Evolutionary conservation across 2,888 invertebrate species (phyloP).

Genomic region (Drosophila mercatorum): DNA sequence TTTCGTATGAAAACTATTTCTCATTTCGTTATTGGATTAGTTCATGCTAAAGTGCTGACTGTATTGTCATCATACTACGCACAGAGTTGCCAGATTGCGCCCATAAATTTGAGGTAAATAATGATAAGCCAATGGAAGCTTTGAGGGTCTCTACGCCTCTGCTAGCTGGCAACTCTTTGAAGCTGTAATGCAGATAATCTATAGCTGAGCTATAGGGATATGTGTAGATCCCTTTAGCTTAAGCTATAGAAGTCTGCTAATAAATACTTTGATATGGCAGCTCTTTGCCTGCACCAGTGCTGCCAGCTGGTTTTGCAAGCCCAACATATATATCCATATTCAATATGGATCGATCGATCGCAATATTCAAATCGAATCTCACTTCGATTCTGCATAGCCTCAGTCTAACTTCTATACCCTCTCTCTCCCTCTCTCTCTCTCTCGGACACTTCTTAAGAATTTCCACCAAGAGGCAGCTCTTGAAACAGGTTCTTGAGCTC

Average conservation of each 20-base stretch:
- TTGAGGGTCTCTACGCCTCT: too few relatives aligned
- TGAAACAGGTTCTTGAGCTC: slow-evolving; percentile 24
- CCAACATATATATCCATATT: too few relatives aligned
- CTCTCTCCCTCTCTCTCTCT: not conserved
- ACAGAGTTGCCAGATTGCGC: not conserved
- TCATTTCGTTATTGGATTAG: not conserved
- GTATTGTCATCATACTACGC: not conserved
- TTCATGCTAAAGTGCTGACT: not conserved
- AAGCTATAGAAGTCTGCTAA: too few relatives aligned
- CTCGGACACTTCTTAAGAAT: not conserved
- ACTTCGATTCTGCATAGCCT: not conserved
- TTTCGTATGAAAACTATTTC: not conserved
- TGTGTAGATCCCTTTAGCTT: too few relatives aligned
- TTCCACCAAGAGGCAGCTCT: slow-evolving; percentile 4
- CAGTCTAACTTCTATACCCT: not conserved
- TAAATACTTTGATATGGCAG: too few relatives aligned
- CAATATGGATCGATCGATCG: too few relatives aligned
- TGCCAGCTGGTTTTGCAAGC: not conserved
- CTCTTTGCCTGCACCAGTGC: not conserved
- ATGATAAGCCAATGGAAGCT: too few relatives aligned
- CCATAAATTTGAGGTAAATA: too few relatives aligned
- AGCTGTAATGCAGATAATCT: not conserved
- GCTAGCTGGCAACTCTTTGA: not conserved
- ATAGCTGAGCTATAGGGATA: too few relatives aligned
- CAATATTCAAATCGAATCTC: too few relatives aligned